A percentile compares a stretch with the other conserved stretches of the same genome.
phyloP scores from a whole-genome alignment of 2,113 vertebrate genomes.

The Ramphastos sulfuratus region DNA sequence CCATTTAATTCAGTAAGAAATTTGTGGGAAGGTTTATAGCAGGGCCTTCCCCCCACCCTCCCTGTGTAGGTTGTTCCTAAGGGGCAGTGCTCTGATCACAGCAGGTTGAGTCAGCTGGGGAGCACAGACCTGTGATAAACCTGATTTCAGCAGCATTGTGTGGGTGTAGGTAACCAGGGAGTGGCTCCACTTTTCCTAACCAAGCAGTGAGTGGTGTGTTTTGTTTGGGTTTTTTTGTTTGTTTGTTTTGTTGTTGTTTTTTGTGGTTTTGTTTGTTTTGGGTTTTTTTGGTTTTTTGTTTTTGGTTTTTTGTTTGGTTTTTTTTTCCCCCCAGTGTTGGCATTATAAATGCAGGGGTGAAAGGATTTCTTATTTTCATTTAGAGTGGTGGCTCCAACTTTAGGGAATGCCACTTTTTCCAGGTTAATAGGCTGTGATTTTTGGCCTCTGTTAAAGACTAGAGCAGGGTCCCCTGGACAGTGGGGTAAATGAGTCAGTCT shows the following conservation, averaged over 20 bases:
- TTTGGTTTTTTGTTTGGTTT: neutral
- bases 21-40: neutral
- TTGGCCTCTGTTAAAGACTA: neutral
- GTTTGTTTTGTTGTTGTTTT: neutral
- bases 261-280: no score
- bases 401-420: neutral
- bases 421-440: fast-evolving
- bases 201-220: neutral
- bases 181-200: neutral
- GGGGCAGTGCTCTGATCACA: neutral
- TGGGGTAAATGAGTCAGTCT: neutral
- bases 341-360: neutral
- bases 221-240: no score
- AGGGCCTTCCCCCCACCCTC: neutral
- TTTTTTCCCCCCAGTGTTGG: neutral
- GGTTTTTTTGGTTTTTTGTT: no score
- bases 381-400: neutral
- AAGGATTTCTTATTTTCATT: neutral
- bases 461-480: neutral
- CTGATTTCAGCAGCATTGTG: neutral
- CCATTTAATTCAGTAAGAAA: neutral
- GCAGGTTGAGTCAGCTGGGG: neutral
- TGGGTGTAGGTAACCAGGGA: neutral
- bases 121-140: neutral
- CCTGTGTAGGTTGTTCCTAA: neutral